phyloP scores from a whole-genome alignment of 2,888 invertebrate species.

The Cyclophora punctaria region DNA sequence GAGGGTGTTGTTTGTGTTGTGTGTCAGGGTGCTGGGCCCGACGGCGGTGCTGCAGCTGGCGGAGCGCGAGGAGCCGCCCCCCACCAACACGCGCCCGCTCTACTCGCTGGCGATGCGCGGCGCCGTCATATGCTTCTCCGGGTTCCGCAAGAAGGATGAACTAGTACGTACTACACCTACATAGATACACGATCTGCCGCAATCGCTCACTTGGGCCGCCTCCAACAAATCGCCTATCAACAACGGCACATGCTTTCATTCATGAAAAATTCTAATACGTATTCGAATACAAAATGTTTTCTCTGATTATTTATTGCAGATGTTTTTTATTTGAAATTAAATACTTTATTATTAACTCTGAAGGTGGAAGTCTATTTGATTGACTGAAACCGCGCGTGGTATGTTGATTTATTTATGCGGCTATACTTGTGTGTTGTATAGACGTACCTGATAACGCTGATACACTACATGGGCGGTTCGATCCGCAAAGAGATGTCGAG shows the following conservation, averaged over 20 bases:
- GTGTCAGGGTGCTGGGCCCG: slow-evolving; percentile 83
- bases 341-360: too few species aligned
- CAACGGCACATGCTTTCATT: slow-evolving; percentile 24
- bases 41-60: slow-evolving; percentile 86
- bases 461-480: slow-evolving; percentile 98
- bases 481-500: slow-evolving; percentile 92
- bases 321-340: too few species aligned
- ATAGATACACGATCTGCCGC: slow-evolving; percentile 5
- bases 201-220: slow-evolving; percentile 18
- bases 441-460: slow-evolving; percentile 89
- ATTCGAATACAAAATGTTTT: slow-evolving; percentile 14
- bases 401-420: too few species aligned
- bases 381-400: too few species aligned
- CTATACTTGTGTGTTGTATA: slow-evolving; percentile 37
- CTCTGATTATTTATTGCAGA: neutral
- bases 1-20: neutral
- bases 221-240: slow-evolving; percentile 23
- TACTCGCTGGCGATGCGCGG: slow-evolving; percentile 92
- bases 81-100: slow-evolving; percentile 84
- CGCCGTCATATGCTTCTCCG: slow-evolving; percentile 92
- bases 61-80: slow-evolving; percentile 82
- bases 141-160: slow-evolving; percentile 92
- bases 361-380: too few species aligned
- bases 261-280: slow-evolving; percentile 21
- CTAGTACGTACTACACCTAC: slow-evolving; percentile 73